Evolutionary conservation across 2,113 vertebrate genomes (phyloP).

Genomic region (Thomomys bottae): DNA sequence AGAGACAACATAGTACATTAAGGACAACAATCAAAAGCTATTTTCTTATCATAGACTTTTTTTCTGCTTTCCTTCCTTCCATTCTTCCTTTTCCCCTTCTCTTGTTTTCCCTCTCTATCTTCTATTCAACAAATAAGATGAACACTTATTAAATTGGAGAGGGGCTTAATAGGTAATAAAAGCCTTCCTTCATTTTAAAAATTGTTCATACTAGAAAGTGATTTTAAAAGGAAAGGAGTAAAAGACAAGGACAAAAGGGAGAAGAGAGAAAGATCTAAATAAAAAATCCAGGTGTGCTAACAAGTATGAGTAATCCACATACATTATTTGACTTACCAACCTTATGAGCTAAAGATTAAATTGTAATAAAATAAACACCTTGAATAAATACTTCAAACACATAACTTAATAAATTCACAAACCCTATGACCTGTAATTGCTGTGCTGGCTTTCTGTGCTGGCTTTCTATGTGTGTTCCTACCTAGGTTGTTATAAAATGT

Average conservation of each 20-base stretch:
- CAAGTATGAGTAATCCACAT: neutral
- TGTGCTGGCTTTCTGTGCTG: neutral
- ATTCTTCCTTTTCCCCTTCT: no score
- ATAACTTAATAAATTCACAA: neutral
- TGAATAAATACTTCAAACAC: neutral
- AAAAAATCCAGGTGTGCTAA: neutral
- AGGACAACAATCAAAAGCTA: no score
- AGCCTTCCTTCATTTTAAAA: no score
- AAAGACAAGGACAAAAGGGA: neutral
- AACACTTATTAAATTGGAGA: no score
- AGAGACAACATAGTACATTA: no score
- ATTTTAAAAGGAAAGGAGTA: no score
- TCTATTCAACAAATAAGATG: neutral
- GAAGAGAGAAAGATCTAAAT: neutral
- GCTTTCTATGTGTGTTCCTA: neutral
- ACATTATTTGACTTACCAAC: neutral
- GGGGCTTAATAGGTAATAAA: no score
- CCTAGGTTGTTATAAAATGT: neutral
- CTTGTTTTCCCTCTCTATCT: neutral
- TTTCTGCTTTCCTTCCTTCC: no score
- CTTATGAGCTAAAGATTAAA: neutral
- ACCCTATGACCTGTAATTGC: neutral
- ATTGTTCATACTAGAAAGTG: no score
- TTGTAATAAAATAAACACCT: neutral
- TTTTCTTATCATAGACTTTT: no score